phyloP scores from a whole-genome alignment of 2,113 vertebrate species.

The Myanophis thanlyinensis region DNA sequence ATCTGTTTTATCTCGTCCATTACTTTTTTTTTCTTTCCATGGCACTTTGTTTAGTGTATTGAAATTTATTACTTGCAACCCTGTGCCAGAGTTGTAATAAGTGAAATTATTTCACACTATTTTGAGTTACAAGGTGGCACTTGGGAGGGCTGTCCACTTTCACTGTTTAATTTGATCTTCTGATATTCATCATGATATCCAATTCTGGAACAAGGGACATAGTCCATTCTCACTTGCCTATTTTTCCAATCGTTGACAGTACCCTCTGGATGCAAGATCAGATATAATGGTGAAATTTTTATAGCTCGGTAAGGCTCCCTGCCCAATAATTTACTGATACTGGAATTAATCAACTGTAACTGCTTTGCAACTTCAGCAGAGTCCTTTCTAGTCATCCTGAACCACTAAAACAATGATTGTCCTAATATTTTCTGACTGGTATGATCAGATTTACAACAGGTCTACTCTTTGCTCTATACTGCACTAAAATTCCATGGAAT shows the following conservation, averaged over 20 bases:
- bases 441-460: neutral
- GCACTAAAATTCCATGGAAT: neutral
- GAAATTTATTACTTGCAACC: neutral
- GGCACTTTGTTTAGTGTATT: neutral
- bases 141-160: neutral
- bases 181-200: neutral
- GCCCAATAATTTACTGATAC: neutral
- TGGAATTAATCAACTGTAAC: neutral
- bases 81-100: neutral
- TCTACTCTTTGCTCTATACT: neutral
- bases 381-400: neutral
- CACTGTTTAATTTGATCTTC: neutral
- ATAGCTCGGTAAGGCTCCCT: neutral
- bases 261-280: neutral
- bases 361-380: neutral
- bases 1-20: neutral
- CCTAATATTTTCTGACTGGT: neutral
- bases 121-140: neutral
- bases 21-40: neutral
- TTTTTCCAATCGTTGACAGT: neutral
- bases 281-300: neutral
- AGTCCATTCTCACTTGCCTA: neutral
- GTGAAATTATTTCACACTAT: neutral
- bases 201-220: neutral
- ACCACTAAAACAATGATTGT: neutral